phyloP scores from a whole-genome alignment of 2,797 vertebrate genomes.

The Coccyzus lansbergi region DNA sequence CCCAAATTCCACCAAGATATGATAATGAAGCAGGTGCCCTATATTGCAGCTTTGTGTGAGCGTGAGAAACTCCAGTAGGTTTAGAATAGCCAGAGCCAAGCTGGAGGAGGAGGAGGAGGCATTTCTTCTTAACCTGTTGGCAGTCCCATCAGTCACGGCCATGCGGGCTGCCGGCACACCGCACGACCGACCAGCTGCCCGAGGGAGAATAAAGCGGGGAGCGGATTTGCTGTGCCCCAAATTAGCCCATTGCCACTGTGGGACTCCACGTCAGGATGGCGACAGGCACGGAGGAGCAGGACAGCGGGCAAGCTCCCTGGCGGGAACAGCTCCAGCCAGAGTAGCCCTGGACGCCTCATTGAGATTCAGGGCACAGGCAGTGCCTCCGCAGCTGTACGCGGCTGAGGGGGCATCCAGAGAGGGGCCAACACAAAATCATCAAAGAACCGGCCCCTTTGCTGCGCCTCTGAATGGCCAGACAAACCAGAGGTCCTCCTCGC shows the following conservation, averaged over 20 bases:
- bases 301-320: neutral
- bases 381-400: conserved; percentile 87
- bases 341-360: conserved; percentile 81
- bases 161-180: neutral
- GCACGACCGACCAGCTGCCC: conserved; percentile 78
- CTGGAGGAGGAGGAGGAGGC: conserved; percentile 70
- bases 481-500: conserved; percentile 64
- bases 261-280: conserved; percentile 37
- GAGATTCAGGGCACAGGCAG: conserved; percentile 85
- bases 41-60: conserved; percentile 85
- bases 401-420: conserved; percentile 82
- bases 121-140: conserved; percentile 83
- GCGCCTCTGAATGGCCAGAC: conserved; percentile 67
- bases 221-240: conserved; percentile 57
- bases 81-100: conserved; percentile 71
- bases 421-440: conserved; percentile 81
- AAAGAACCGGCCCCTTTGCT: conserved; percentile 80
- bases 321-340: neutral
- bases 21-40: conserved; percentile 95
- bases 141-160: conserved; percentile 78
- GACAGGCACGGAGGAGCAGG: conserved; percentile 32
- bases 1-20: conserved; percentile 78
- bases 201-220: conserved; percentile 22
- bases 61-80: conserved; percentile 84
- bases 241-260: conserved; percentile 20